phyloP scores from a whole-genome alignment of 1,140 invertebrate genomes.

The Vanessa atalanta region DNA sequence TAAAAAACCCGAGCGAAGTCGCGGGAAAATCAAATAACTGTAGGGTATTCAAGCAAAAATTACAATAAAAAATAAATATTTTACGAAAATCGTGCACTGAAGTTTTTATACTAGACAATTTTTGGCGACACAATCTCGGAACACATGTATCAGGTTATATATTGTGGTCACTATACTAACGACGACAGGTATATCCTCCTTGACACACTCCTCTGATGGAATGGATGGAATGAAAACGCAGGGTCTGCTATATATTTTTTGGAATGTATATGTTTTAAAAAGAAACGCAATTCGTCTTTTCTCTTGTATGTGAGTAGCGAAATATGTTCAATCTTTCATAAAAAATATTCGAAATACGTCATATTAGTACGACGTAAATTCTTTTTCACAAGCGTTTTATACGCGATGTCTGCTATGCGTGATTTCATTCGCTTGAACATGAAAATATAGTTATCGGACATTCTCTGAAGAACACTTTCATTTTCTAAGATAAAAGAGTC shows the following conservation, averaged over 20 bases:
- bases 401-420: neutral
- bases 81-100: neutral
- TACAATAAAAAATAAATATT: too few species aligned
- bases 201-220: neutral
- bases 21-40: neutral
- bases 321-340: constrained; percentile 1
- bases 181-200: neutral
- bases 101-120: neutral
- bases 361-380: neutral
- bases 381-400: neutral
- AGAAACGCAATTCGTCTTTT: neutral
- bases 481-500: too few species aligned
- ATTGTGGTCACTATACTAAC: neutral
- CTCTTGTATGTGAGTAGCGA: neutral
- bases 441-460: neutral
- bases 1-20: too few species aligned
- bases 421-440: neutral
- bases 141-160: neutral
- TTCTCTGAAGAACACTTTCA: neutral
- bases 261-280: neutral
- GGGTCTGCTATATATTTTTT: neutral
- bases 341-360: neutral
- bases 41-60: neutral
- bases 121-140: neutral
- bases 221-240: neutral